These are phyloP conservation scores for Danio tinwini DNA, from an alignment of 2,797 vertebrate genomes.

Conservation along the genomic window DNA sequence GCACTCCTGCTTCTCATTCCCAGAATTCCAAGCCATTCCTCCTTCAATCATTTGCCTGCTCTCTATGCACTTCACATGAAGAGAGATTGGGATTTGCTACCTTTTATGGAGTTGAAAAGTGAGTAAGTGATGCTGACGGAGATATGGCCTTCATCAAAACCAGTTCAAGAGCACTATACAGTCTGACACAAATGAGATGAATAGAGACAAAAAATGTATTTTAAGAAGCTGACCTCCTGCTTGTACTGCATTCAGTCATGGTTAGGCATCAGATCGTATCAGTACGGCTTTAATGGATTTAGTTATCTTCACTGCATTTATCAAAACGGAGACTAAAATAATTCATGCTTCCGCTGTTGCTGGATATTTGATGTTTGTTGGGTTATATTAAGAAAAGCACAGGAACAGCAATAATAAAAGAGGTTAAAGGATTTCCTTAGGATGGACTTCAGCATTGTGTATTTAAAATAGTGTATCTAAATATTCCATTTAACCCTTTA, in stretches of 20 bases:
- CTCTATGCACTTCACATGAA: constrained; percentile 52
- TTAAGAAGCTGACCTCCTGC: not conserved
- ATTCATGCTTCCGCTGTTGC: not conserved
- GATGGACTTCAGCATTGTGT: constrained; percentile 26
- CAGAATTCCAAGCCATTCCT: constrained; percentile 59
- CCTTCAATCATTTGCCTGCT: constrained; percentile 35
- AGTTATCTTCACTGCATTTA: constrained; percentile 18
- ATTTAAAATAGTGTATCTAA: not conserved
- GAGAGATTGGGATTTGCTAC: constrained; percentile 60
- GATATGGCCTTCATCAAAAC: constrained; percentile 50
- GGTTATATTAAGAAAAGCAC: not conserved
- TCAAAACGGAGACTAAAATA: constrained; percentile 6
- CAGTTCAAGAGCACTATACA: constrained; percentile 7
- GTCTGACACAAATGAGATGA: not conserved
- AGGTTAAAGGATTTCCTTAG: constrained; percentile 65
- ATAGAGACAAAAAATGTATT: constrained; percentile 3
- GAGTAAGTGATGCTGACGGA: constrained; percentile 29
- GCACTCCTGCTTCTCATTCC: constrained; percentile 55
- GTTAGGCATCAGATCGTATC: constrained; percentile 6
- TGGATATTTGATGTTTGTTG: not conserved
- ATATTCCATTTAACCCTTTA: no score
- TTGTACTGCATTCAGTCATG: constrained; percentile 12
- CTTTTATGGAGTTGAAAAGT: constrained; percentile 71
- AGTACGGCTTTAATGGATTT: not conserved
- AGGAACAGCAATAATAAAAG: not conserved